Conservation (phyloP, 2,113 vertebrate genomes). For the Amphiprion percula region DNA sequence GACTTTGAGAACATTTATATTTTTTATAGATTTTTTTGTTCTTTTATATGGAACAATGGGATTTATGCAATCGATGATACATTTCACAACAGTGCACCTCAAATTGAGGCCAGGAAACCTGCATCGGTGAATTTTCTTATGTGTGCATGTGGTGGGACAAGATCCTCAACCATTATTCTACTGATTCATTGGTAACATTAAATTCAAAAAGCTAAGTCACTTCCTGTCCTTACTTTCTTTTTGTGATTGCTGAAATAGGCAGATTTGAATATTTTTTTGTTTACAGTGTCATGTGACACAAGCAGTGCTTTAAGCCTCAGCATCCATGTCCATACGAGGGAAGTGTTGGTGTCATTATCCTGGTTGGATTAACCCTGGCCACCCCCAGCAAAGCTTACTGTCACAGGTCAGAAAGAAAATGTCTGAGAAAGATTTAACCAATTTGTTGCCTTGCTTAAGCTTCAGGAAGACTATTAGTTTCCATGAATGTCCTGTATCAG, state of each 20-base stretch:
- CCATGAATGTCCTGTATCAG: background rate
- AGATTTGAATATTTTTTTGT: background rate
- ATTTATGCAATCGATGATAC: no score
- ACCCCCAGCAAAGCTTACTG: constrained; percentile 32
- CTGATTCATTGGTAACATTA: no score
- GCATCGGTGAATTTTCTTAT: no score
- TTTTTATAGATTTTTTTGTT: no score
- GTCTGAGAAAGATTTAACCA: background rate
- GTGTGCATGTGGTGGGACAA: no score
- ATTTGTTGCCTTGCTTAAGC: background rate
- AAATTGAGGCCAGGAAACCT: no score
- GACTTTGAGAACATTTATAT: background rate
- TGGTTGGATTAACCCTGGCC: constrained; percentile 39
- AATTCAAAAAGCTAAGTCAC: no score
- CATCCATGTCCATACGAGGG: background rate
- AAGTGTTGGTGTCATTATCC: constrained; percentile 18
- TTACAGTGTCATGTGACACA: background rate
- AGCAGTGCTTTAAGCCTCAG: background rate
- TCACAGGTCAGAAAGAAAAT: background rate
- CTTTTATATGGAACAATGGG: no score
- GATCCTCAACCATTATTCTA: no score
- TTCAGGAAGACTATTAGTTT: background rate
- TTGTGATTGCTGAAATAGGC: background rate
- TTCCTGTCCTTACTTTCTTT: background rate
- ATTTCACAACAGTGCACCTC: no score